Base-by-base conservation (phyloP, 2,888 invertebrate species). In the Parnassius smintheus region DNA sequence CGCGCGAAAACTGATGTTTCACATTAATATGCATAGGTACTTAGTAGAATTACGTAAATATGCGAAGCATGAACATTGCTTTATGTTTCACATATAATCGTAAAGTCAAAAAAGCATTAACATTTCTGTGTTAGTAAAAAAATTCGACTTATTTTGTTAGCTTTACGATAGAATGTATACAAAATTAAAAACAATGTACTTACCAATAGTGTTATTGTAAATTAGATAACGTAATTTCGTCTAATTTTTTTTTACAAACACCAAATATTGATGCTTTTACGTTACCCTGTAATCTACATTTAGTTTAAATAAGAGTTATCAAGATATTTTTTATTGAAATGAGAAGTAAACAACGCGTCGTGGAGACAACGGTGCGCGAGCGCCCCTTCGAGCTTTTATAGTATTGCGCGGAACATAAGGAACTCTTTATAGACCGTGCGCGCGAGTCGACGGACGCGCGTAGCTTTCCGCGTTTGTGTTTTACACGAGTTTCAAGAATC, bases 381-480 rank as follows among this genome's bases (percentile, higher is more conserved):
- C 77, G 84, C 82, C 81, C 83, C 84, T 82, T 81, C 80, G 81
- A 76, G 79, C 81, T 81, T 86, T 86, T 86, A 87, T 88, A 86
- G 80, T 86, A 80, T 82, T 77, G 82, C 78, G 75, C 66, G 70
- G 81, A 81, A 85, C 81, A 91, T 87, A 91, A 90, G 88, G 91
- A 83, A 78, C 81, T 90, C 91, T 89, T 91, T 91, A 90, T 90
- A 85, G 86, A 86, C 76, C 62, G 78, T 81, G 88, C 88, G 87
- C 89, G 89, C 89, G 88, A 86, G 86, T 81, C 83, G 88, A 73
- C 87, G 90, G 89, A 89, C 91, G 90, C 88, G 88, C 83, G 78
- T 76, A 76, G 58, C 73, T 66, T 72, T 72, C 70, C 70, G 68
- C 70, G 65, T 68, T 66, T 62, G 68, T 65, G 68, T 56, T 66